Evolutionary conservation across 2,888 invertebrate species (phyloP).

Genomic region (Aromia moschata): DNA sequence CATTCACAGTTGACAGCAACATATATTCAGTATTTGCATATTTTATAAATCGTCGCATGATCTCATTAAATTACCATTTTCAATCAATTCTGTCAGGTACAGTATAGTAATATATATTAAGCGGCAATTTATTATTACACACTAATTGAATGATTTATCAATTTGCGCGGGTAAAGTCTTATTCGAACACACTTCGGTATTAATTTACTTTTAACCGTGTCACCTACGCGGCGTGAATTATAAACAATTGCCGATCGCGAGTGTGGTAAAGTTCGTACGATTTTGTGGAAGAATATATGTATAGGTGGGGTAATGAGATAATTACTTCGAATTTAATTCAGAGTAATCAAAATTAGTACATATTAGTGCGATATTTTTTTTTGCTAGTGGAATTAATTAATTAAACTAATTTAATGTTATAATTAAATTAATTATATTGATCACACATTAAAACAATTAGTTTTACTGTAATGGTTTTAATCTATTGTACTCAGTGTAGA

Average conservation of each 20-base stretch:
- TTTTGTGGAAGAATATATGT: too few species aligned
- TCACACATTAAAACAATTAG: too few species aligned
- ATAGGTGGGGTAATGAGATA: too few species aligned
- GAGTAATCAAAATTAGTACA: too few species aligned
- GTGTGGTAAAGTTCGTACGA: too few species aligned
- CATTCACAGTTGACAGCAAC: neutral
- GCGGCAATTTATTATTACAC: slow-evolving; percentile 37
- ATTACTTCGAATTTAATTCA: too few species aligned
- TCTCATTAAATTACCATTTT: slow-evolving; percentile 37
- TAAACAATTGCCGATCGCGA: neutral
- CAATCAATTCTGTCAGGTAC: slow-evolving; percentile 36
- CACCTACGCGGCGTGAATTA: slow-evolving; percentile 1
- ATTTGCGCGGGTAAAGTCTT: slow-evolving; percentile 5
- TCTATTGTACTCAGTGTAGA: too few species aligned
- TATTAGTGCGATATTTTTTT: too few species aligned
- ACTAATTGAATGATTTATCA: slow-evolving; percentile 41
- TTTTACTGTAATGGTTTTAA: too few species aligned
- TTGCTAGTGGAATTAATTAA: too few species aligned
- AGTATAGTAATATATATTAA: slow-evolving; percentile 36
- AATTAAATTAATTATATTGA: too few species aligned
- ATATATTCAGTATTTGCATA: slow-evolving; percentile 11
- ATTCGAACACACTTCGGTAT: neutral
- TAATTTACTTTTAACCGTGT: slow-evolving; percentile 1
- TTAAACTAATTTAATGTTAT: too few species aligned
- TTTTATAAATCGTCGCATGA: slow-evolving; percentile 25